Evolutionary conservation across 2,797 vertebrate genomes (phyloP).

Genomic region (Lepidocolaptes lacrymiger): DNA sequence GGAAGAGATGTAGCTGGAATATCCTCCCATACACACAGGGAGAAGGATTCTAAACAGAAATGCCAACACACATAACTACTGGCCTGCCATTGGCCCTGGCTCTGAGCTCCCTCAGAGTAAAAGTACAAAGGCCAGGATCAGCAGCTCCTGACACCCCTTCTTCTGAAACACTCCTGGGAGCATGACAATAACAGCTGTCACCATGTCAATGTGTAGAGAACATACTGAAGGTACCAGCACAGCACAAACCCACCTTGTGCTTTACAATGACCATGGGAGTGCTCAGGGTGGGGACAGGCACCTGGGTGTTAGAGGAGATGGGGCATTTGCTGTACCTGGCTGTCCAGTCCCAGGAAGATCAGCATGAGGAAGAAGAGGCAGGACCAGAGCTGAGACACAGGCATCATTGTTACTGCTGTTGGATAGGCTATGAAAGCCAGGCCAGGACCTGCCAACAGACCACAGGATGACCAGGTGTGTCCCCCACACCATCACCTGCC

Average conservation of each 20-base stretch:
- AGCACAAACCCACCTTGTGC: neutral
- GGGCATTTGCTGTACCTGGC: conserved; percentile 79
- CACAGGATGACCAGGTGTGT: neutral
- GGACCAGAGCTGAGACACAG: conserved; percentile 87
- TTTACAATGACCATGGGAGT: neutral
- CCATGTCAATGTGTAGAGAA: neutral
- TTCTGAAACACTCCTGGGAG: too few relatives aligned
- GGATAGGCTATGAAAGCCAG: conserved; percentile 89
- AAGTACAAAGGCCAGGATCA: neutral
- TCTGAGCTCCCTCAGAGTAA: neutral
- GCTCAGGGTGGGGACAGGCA: neutral
- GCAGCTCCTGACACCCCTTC: too few relatives aligned
- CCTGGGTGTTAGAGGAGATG: neutral
- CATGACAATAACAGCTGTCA: too few relatives aligned
- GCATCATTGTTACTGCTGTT: conserved; percentile 87
- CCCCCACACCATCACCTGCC: neutral
- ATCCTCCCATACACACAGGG: neutral
- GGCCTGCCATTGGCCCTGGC: neutral
- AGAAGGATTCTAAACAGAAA: neutral
- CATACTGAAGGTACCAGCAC: neutral
- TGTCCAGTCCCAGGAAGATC: conserved; percentile 89
- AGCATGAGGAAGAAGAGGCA: conserved; percentile 95
- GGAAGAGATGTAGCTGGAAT: neutral
- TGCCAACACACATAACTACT: neutral
- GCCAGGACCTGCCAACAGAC: conserved; percentile 82